phyloP scores from a whole-genome alignment of 2,797 vertebrate species.

The Amniataba percoides region DNA sequence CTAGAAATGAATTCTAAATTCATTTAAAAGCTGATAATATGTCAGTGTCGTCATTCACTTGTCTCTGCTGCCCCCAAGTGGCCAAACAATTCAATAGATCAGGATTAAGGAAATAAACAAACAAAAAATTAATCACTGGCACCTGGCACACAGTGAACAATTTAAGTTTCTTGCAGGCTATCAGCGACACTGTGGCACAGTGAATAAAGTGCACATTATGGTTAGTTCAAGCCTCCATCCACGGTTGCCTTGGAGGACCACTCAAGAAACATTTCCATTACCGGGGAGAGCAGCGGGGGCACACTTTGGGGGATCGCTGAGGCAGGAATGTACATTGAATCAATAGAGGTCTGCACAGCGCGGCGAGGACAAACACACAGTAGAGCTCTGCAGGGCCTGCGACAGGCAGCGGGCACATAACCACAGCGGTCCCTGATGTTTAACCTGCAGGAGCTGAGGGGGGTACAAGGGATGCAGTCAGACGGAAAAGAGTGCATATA shows the following conservation, averaged over 20 bases:
- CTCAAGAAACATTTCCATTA: slow-evolving; percentile 63
- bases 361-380: slow-evolving; percentile 47
- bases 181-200: slow-evolving; percentile 13
- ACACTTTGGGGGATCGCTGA: slow-evolving; percentile 16
- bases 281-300: slow-evolving; percentile 18
- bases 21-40: background rate
- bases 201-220: too few relatives aligned
- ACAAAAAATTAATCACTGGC: background rate
- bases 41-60: background rate
- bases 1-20: background rate
- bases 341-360: slow-evolving; percentile 47
- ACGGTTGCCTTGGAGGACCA: slow-evolving; percentile 48
- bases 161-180: background rate
- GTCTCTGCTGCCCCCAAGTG: background rate
- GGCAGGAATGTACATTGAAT: slow-evolving; percentile 58
- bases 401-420: slow-evolving; percentile 24
- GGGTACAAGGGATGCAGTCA: background rate
- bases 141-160: slow-evolving; percentile 1
- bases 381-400: slow-evolving; percentile 26
- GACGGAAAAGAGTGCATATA: slow-evolving; percentile 2
- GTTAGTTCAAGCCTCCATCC: background rate
- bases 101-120: too few relatives aligned
- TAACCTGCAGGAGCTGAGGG: slow-evolving; percentile 28
- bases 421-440: slow-evolving; percentile 34
- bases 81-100: too few relatives aligned